Evolutionary conservation across 2,797 vertebrate species (phyloP), one percentile per base, ranked within the genome.

Genomic region (Decapterus maruadsi): DNA sequence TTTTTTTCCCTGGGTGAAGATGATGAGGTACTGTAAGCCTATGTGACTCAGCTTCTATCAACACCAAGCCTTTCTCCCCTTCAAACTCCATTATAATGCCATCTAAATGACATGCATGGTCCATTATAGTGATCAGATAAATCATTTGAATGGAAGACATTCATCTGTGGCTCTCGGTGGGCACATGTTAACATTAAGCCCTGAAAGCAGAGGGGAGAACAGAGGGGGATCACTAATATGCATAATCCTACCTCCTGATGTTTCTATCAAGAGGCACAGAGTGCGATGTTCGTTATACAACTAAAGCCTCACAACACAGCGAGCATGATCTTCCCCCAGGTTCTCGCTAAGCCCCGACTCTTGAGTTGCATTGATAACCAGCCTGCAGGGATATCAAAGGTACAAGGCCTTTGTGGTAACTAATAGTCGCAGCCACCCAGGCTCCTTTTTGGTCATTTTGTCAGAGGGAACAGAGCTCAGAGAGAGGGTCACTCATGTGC

Each of bases 181-280:
- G 80, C 82, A 87, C 87, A 91, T 92, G 89, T 92, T 89, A 89
- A 84, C 86, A 91, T 86, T 87, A 90, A 91, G 77, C 83, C 84
- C 82, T 90, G 83, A 89, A 88, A 91, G 90, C 86, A 84, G 78
- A 79, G 79, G 67, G 70, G 63, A 75, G 77, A 87, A 78, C 71
- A 73, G 62, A 86, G 84, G 80, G 87, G 83, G 87, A 75, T 73
- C 29, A 10, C 85, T 92, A 87, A 93, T 92, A 87, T 91, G 90
- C 84, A 91, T 94, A 94, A 94, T 94, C 91, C 92, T 85, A 74
- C 93, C 94, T 91, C 94, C 94, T 85, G 89, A 93, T 93, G 93
- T 90, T 92, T 89, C 86, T 78, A 93, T 94, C 91, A 94, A 92
- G 90, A 91, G 87, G 83, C 85, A 71, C 81, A 54, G 87, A 90